These are phyloP conservation scores for Porites cylindrica DNA, from an alignment of 92 coral and sea anemone species.

Conservation along the genomic window DNA sequence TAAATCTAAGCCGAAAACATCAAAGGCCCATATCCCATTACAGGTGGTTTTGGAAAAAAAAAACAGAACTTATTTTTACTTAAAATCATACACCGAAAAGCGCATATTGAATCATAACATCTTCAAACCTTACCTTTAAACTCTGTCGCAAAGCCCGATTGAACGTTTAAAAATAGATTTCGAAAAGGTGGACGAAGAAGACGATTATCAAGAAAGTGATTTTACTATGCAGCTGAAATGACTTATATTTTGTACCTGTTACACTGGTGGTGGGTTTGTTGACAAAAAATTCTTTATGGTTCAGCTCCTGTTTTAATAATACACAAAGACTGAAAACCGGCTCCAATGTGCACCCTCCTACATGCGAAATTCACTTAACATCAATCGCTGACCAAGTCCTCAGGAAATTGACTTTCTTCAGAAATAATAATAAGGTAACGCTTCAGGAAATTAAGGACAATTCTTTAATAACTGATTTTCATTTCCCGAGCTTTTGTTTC, in stretches of 20 bases:
- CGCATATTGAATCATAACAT: too few species aligned
- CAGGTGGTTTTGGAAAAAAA: too few species aligned
- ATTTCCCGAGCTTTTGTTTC: background rate
- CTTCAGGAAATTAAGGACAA: slow-evolving; percentile 20
- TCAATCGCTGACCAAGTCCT: background rate
- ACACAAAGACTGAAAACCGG: slow-evolving; percentile 17
- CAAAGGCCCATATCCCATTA: too few species aligned
- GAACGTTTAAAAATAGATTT: background rate
- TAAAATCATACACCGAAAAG: too few species aligned
- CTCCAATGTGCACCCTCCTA: background rate
- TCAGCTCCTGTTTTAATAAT: background rate
- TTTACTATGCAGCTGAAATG: background rate
- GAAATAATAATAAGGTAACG: slow-evolving; percentile 2
- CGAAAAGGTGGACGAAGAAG: background rate
- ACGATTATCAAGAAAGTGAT: background rate
- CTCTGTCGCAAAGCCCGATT: background rate
- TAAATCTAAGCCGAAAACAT: too few species aligned
- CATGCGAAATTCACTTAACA: background rate
- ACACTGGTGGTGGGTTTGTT: background rate
- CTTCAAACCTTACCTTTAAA: background rate
- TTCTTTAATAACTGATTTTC: slow-evolving; percentile 4
- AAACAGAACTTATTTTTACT: too few species aligned
- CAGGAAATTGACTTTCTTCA: slow-evolving; percentile 42
- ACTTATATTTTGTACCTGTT: slow-evolving; percentile 10
- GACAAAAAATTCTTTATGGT: slow-evolving; percentile 6